Percentiles rank a stretch among this genome's conserved stretches.
These are phyloP conservation scores for Dinothrombium tinctorium DNA, from an alignment of 1,140 invertebrate genomes.

Conservation along the genomic window DNA sequence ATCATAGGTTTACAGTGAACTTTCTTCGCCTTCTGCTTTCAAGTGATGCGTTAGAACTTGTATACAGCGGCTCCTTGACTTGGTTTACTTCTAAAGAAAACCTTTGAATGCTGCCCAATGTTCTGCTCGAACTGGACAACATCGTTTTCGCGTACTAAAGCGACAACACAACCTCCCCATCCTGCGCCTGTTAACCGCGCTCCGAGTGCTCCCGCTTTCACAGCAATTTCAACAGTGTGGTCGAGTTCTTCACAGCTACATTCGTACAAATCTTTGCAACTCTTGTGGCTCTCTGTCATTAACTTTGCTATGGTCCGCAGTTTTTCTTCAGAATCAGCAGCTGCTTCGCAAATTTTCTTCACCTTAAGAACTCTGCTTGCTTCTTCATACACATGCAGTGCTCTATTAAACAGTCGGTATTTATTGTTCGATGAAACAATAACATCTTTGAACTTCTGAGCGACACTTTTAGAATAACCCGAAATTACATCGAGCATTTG, in stretches of 20 bases:
- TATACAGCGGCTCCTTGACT: slow-evolving; percentile 7
- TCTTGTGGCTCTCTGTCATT: slow-evolving; percentile 70
- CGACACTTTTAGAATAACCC: neutral
- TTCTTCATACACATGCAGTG: slow-evolving; percentile 60
- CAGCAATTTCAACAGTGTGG: slow-evolving; percentile 48
- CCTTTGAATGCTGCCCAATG: slow-evolving; percentile 3
- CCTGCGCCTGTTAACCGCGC: slow-evolving; percentile 80
- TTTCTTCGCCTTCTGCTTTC: no score
- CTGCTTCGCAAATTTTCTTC: slow-evolving; percentile 32
- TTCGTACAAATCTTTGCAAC: slow-evolving; percentile 62
- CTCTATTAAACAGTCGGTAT: slow-evolving; percentile 60
- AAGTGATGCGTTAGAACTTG: no score
- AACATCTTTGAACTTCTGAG: neutral
- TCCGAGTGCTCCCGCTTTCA: slow-evolving; percentile 42
- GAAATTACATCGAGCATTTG: neutral
- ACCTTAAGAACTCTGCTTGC: slow-evolving; percentile 49
- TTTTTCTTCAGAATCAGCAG: slow-evolving; percentile 16
- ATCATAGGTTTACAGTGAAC: no score
- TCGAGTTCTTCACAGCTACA: slow-evolving; percentile 80
- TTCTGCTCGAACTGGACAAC: slow-evolving; percentile 6
- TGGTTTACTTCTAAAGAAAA: slow-evolving; percentile 2
- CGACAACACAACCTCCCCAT: slow-evolving; percentile 22
- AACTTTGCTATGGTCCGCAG: slow-evolving; percentile 42
- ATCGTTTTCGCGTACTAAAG: slow-evolving; percentile 6
- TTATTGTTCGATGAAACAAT: slow-evolving; percentile 11